Conservation (phyloP, 2,113 vertebrate genomes). For the Campylomormyrus numenius region DNA sequence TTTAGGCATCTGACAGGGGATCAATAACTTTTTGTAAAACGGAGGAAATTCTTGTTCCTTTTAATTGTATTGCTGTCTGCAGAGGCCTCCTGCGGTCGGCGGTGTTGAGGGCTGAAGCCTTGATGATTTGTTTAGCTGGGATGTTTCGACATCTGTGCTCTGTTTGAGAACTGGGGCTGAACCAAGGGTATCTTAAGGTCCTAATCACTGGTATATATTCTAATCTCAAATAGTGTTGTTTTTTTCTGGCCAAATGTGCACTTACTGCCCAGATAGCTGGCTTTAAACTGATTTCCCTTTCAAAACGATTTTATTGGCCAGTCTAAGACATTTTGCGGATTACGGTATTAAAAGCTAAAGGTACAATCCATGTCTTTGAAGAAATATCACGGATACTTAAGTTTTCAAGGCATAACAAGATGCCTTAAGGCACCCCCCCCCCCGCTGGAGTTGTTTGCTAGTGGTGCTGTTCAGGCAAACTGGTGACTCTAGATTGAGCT, state of each 20-base stretch:
- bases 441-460: not conserved
- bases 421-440: not conserved
- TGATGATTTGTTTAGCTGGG: not conserved
- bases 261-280: not conserved
- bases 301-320: not conserved
- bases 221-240: not conserved
- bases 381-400: not conserved
- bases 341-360: not conserved
- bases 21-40: not conserved
- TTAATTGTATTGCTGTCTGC: not conserved
- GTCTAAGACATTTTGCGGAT: not conserved
- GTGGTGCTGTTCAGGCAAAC: not conserved
- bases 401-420: not conserved
- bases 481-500: not conserved
- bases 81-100: not conserved
- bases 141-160: not conserved
- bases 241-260: not conserved
- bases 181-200: not conserved
- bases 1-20: not conserved
- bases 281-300: not conserved
- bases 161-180: not conserved
- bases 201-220: not conserved
- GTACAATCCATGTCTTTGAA: not conserved
- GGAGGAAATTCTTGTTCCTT: not conserved
- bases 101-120: not conserved